These are phyloP conservation scores for Rousettus madagascariensis DNA, from an alignment of 2,797 vertebrate species.

Conservation along the genomic window DNA sequence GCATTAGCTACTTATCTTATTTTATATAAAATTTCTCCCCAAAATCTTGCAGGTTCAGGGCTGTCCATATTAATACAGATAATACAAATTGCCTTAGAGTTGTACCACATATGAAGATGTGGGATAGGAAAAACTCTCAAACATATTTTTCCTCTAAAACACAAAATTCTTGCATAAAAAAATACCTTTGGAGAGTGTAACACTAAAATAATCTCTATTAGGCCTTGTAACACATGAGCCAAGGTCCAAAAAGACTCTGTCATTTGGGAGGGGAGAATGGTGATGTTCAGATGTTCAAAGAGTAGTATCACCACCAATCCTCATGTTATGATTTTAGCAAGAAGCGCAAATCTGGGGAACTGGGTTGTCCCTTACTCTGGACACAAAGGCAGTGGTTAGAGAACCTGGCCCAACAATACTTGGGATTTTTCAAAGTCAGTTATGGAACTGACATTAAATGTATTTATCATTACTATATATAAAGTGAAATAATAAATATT, in stretches of 20 bases:
- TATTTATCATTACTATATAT: conserved; percentile 4
- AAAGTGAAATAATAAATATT: conserved; percentile 23
- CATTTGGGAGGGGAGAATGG: not conserved
- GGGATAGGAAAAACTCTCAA: not conserved
- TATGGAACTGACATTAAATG: not conserved
- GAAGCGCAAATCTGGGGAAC: not conserved
- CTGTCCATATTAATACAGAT: not conserved
- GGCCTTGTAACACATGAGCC: not conserved
- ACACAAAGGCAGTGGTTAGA: not conserved
- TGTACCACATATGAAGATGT: not conserved
- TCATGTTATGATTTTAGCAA: not conserved
- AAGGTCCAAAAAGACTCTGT: not conserved
- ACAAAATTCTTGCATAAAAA: not conserved
- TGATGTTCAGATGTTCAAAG: not conserved
- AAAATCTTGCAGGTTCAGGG: not conserved
- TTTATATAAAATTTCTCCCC: conserved; percentile 9
- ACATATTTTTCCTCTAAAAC: conserved; percentile 7
- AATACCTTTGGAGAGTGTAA: not conserved
- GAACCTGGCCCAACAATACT: not conserved
- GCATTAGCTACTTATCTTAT: not conserved
- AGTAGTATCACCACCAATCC: not conserved
- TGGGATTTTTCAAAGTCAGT: conserved; percentile 17
- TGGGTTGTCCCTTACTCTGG: not conserved
- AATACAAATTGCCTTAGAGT: not conserved
- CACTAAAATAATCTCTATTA: conserved; percentile 34